Conservation (phyloP, 92 coral and sea anemone genomes). For the Phenganax stokvisi region DNA sequence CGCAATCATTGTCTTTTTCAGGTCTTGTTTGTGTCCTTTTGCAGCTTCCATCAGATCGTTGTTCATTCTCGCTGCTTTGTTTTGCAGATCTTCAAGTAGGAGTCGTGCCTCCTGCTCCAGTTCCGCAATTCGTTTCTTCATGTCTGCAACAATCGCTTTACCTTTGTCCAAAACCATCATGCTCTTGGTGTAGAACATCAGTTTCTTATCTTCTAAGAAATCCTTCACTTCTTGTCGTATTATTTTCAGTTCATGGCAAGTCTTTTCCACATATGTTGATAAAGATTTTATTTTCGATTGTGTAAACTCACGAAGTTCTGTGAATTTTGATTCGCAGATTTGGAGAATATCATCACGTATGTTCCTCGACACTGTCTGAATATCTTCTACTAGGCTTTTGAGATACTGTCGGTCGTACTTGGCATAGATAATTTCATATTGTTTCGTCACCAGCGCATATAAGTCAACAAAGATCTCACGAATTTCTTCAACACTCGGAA, state of each 20-base stretch:
- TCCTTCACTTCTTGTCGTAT: not conserved
- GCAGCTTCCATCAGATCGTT: conserved; percentile 19
- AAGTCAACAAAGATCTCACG: not conserved
- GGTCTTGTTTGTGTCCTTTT: conserved; percentile 49
- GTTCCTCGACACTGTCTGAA: not conserved
- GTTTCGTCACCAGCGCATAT: not conserved
- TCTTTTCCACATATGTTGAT: not conserved
- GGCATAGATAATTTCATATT: not conserved
- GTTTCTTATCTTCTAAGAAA: not conserved
- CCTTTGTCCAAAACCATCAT: not conserved
- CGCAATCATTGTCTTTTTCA: conserved; percentile 46
- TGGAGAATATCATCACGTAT: not conserved
- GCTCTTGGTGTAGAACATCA: not conserved
- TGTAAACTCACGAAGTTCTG: conserved; percentile 13
- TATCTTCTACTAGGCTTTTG: not conserved
- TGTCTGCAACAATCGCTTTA: not conserved
- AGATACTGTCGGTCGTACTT: not conserved
- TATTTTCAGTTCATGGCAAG: not conserved
- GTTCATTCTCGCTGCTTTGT: not conserved
- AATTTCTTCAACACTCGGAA: not conserved
- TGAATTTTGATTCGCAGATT: not conserved
- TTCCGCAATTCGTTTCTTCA: not conserved
- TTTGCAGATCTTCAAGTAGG: conserved; percentile 4
- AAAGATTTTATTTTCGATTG: not conserved
- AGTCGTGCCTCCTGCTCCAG: not conserved